Conservation (phyloP, 2,888 invertebrate species). For the Caenorhabditis sinica region DNA sequence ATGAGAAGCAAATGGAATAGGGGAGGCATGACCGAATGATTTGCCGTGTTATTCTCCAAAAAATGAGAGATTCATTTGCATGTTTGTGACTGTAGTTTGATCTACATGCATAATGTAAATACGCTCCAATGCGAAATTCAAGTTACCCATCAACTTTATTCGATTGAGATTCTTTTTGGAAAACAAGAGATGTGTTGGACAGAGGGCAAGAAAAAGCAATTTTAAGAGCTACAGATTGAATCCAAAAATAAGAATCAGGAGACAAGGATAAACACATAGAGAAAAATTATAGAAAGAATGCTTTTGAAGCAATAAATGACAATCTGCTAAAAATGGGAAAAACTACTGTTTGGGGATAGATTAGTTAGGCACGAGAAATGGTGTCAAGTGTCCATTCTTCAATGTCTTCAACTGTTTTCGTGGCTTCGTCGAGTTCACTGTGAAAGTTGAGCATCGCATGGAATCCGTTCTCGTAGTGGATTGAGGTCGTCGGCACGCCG, state of each 20-base stretch:
- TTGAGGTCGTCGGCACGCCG: conserved; percentile 79
- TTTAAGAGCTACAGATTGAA: neutral
- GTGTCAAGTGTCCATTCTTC: conserved; percentile 61
- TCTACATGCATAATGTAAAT: too few species aligned
- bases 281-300: conserved; percentile 15
- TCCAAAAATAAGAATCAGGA: neutral
- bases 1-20: too few species aligned
- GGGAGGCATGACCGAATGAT: too few species aligned
- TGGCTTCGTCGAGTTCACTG: conserved; percentile 70
- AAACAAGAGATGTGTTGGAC: too few species aligned
- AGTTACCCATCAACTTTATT: too few species aligned
- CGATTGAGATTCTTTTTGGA: too few species aligned
- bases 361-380: neutral
- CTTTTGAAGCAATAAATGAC: conserved; percentile 45
- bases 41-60: too few species aligned
- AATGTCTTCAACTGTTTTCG: conserved; percentile 60
- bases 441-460: conserved; percentile 79
- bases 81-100: too few species aligned
- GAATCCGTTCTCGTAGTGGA: conserved; percentile 76
- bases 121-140: too few species aligned
- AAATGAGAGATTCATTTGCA: too few species aligned
- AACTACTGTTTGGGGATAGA: neutral
- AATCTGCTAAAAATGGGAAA: conserved; percentile 3
- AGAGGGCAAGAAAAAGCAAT: too few species aligned
- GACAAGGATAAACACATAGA: neutral